Percentiles rank a stretch among this genome's conserved stretches.
Conservation (phyloP, 2,797 vertebrate genomes). For the Crocodylus rhombifer region DNA sequence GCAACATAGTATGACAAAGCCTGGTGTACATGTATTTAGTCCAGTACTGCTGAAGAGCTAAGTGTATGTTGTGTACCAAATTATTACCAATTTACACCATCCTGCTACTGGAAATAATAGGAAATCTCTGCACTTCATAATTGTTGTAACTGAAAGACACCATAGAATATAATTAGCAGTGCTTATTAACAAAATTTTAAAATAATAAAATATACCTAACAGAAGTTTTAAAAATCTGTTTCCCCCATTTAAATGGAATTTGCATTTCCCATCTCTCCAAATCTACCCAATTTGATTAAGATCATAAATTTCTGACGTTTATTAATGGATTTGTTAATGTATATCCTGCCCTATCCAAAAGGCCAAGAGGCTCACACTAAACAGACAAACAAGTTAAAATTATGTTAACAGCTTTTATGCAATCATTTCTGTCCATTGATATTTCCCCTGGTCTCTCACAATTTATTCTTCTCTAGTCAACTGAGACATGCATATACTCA, state of each 20-base stretch:
- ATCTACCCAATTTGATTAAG: neutral
- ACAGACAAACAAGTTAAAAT: too few species aligned
- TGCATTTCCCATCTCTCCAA: neutral
- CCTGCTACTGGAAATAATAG: neutral
- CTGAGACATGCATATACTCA: fast-evolving
- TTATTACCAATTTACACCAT: neutral
- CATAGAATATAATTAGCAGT: neutral
- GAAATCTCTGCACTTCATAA: neutral
- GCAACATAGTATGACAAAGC: neutral
- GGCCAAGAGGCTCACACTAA: too few species aligned
- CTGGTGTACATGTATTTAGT: neutral
- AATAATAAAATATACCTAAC: neutral
- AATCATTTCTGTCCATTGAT: too few species aligned
- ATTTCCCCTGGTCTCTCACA: neutral
- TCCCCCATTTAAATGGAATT: too few species aligned
- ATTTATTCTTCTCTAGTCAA: neutral
- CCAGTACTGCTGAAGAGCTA: neutral
- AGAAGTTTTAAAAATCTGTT: neutral
- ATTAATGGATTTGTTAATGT: too few species aligned
- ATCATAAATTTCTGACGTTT: neutral
- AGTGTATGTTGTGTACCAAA: neutral
- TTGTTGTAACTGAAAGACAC: neutral
- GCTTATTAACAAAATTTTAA: neutral
- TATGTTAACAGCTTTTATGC: too few species aligned
- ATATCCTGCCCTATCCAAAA: too few species aligned